Conservation (phyloP, 2,113 vertebrate genomes). For the Hipposideros armiger region DNA sequence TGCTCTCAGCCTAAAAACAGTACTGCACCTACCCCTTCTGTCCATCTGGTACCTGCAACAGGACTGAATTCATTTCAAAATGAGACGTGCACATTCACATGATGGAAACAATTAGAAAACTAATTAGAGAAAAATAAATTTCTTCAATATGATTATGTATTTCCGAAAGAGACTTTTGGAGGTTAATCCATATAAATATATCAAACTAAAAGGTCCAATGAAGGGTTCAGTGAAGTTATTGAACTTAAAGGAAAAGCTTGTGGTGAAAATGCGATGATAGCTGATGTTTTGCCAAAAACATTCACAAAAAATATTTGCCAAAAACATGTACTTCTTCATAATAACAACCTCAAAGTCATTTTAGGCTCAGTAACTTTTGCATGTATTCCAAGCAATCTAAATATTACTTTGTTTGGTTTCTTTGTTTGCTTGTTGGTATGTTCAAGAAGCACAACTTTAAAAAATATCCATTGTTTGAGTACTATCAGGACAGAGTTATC, state of each 20-base stretch:
- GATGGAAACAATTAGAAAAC: slow-evolving; percentile 37
- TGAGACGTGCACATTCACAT: not conserved
- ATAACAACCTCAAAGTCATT: not conserved
- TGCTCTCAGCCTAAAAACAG: slow-evolving; percentile 70
- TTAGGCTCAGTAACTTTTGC: not conserved
- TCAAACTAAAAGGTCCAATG: not conserved
- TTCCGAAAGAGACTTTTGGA: slow-evolving; percentile 13
- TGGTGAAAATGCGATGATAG: not conserved
- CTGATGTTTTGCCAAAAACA: not conserved
- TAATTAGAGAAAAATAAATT: slow-evolving; percentile 11
- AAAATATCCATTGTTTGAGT: not conserved
- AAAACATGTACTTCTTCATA: not conserved
- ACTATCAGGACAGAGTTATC: not conserved
- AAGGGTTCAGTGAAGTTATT: not conserved
- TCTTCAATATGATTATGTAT: not conserved
- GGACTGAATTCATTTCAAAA: slow-evolving; percentile 39
- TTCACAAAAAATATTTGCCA: not conserved
- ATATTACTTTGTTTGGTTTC: not conserved
- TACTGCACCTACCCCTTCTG: slow-evolving; percentile 57
- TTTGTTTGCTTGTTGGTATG: not conserved
- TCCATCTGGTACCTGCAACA: slow-evolving; percentile 66
- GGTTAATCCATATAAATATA: not conserved
- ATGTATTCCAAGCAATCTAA: slow-evolving; percentile 19
- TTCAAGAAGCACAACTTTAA: not conserved
- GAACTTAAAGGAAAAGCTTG: not conserved